Percentiles rank a stretch among this genome's conserved stretches.
Conservation (phyloP, 37 sponge, comb jelly and placozoan genomes). For the Beroe forskalii region DNA sequence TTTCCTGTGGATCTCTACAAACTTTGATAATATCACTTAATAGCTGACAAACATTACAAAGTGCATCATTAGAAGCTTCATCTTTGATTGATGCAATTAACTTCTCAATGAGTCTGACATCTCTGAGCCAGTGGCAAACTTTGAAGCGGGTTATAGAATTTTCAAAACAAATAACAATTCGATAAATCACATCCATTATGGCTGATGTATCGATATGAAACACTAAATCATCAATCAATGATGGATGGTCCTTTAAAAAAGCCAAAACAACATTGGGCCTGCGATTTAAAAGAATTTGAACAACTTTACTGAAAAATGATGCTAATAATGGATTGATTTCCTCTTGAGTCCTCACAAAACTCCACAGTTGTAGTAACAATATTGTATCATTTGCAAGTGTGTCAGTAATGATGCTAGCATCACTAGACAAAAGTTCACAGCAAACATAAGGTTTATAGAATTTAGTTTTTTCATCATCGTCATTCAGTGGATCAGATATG, state of each 20-base stretch:
- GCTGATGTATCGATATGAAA: conserved; percentile 48
- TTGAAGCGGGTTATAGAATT: conserved; percentile 37
- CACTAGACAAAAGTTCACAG: conserved; percentile 56
- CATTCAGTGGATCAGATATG: neutral
- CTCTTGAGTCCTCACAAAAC: conserved; percentile 8
- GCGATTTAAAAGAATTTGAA: conserved; percentile 43
- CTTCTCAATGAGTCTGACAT: conserved; percentile 47
- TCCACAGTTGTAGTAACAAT: neutral
- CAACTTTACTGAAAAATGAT: conserved; percentile 63
- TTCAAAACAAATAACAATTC: conserved; percentile 57
- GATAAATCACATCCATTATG: conserved; percentile 42
- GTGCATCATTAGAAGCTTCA: conserved; percentile 27
- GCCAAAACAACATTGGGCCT: conserved; percentile 20
- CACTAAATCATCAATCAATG: conserved; percentile 46
- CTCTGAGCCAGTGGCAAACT: conserved; percentile 57
- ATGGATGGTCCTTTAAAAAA: conserved; percentile 50
- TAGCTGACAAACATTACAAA: conserved; percentile 27
- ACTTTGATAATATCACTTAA: conserved; percentile 44
- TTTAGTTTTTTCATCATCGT: conserved; percentile 17
- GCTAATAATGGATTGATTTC: conserved; percentile 28
- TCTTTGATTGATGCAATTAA: neutral
- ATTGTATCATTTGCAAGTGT: neutral
- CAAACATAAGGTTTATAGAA: conserved; percentile 33
- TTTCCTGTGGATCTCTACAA: conserved; percentile 53
- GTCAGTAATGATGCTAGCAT: neutral